phyloP scores from a whole-genome alignment of 2,888 invertebrate species.

The Meiosimyza decipiens region DNA sequence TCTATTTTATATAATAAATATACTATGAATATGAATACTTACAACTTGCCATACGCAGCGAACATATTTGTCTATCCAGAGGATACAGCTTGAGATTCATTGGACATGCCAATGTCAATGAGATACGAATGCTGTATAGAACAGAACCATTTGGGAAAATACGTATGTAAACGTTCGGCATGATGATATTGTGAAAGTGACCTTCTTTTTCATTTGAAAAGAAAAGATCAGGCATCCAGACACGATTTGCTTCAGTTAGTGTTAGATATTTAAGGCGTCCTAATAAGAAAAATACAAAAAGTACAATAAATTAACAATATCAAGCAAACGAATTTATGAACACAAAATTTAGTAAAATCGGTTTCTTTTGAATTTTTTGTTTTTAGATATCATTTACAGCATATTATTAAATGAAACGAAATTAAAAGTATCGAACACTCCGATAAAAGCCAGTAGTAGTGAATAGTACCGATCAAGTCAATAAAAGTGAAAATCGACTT shows the following conservation, averaged over 20 bases:
- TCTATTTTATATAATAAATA: too few species aligned
- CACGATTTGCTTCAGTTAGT: conserved; percentile 91
- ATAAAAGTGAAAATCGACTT: too few species aligned
- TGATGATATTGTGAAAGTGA: conserved; percentile 96
- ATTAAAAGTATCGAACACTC: too few species aligned
- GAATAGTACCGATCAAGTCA: too few species aligned
- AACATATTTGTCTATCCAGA: conserved; percentile 94
- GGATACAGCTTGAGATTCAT: conserved; percentile 98
- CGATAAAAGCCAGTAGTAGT: too few species aligned
- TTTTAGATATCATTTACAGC: too few species aligned
- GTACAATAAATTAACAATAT: too few species aligned
- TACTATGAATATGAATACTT: conserved; percentile 69
- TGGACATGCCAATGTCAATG: conserved; percentile 94
- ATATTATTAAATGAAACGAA: too few species aligned
- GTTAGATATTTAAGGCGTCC: conserved; percentile 92
- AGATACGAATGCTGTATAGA: conserved; percentile 96
- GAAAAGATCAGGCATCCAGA: conserved; percentile 99
- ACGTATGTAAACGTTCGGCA: conserved; percentile 97
- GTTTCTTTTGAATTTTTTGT: too few species aligned
- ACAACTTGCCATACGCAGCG: conserved; percentile 97
- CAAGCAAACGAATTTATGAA: too few species aligned
- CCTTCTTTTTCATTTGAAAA: conserved; percentile 98
- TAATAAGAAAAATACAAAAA: conserved; percentile 58
- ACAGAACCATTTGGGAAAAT: conserved; percentile 96
- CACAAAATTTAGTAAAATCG: too few species aligned